Percentiles rank a stretch among this genome's conserved stretches.
These are phyloP conservation scores for Tanypteryx hageni DNA, from an alignment of 2,888 invertebrate genomes.

Conservation along the genomic window DNA sequence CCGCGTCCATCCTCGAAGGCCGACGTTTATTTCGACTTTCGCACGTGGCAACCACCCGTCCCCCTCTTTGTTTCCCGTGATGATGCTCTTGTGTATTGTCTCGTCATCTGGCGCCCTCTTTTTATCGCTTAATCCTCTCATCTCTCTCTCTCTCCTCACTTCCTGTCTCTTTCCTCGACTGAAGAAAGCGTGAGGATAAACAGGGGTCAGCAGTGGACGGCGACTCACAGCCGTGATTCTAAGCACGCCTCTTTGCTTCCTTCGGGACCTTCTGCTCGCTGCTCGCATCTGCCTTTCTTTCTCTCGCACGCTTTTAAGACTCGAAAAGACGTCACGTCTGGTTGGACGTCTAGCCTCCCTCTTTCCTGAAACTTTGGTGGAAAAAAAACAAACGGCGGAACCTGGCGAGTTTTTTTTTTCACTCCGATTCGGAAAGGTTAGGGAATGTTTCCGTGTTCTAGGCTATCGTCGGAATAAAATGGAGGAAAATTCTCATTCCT, in stretches of 20 bases:
- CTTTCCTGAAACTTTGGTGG: not conserved
- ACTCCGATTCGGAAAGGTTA: not conserved
- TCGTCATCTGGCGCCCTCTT: too few relatives aligned
- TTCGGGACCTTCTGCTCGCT: not conserved
- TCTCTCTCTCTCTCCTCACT: too few relatives aligned
- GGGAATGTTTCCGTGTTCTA: not conserved
- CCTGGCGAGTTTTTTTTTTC: not conserved
- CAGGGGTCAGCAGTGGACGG: too few relatives aligned
- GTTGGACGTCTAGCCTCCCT: not conserved
- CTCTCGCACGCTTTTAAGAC: conserved; percentile 4
- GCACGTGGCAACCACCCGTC: too few relatives aligned
- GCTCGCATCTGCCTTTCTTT: not conserved
- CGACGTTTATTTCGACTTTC: too few relatives aligned
- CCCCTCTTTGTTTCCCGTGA: too few relatives aligned
- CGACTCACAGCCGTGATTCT: not conserved
- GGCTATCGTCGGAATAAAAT: not conserved
- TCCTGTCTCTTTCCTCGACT: too few relatives aligned
- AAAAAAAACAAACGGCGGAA: conserved; percentile 1
- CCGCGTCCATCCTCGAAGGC: too few relatives aligned
- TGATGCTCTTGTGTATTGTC: too few relatives aligned
- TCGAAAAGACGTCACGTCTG: not conserved
- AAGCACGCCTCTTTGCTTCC: not conserved
- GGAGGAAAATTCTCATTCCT: too few relatives aligned
- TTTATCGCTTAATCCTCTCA: too few relatives aligned
- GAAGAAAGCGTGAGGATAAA: too few relatives aligned